phyloP scores from a whole-genome alignment of 2,888 invertebrate species.

The Frankliniella fusca region DNA sequence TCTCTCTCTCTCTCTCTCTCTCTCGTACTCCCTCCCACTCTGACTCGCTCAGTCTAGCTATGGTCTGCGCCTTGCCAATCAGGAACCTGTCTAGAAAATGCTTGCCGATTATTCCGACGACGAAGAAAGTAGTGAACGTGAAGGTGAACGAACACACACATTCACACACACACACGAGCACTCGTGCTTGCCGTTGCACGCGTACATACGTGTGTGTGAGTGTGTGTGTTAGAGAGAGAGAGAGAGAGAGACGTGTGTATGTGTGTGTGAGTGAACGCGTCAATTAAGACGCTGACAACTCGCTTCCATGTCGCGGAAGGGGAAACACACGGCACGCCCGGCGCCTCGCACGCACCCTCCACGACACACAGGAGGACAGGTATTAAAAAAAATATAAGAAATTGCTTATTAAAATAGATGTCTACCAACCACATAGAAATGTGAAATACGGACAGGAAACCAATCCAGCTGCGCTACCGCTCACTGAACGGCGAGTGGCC shows the following conservation, averaged over 20 bases:
- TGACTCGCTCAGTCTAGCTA: not conserved
- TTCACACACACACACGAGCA: not conserved
- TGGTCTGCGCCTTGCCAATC: not conserved
- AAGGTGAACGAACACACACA: not conserved
- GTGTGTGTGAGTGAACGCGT: not conserved
- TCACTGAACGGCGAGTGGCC: no score
- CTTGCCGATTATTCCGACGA: no score
- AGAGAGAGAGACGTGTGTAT: not conserved
- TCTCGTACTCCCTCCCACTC: not conserved
- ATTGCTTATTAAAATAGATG: no score
- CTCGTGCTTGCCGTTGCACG: not conserved
- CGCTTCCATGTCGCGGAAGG: not conserved
- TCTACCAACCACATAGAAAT: no score
- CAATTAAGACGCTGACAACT: constrained; percentile 10
- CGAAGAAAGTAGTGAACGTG: not conserved
- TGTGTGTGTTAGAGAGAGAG: not conserved
- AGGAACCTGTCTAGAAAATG: no score
- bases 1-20: not conserved
- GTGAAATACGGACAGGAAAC: no score
- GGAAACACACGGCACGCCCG: not conserved
- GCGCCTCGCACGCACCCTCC: not conserved
- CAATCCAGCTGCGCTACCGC: no score
- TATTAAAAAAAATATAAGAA: not conserved
- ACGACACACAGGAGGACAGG: not conserved
- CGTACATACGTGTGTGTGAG: not conserved